Evolutionary conservation across 1,140 invertebrate genomes (phyloP), one percentile per base, ranked within the genome.

Genomic region (Drosophila seguyi): DNA sequence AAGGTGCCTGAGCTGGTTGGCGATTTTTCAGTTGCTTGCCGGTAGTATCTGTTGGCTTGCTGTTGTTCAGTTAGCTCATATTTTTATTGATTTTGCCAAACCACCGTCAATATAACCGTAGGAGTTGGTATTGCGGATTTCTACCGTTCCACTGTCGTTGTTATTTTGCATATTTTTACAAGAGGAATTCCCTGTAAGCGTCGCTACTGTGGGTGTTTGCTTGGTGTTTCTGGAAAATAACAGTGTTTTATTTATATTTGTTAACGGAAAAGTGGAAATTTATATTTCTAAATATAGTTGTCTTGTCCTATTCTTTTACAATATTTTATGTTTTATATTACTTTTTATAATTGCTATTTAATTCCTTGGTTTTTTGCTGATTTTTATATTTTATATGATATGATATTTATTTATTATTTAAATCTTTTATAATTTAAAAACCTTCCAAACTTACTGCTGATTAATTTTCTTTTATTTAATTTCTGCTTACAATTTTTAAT

Each of bases 81-180:
- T n/a, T 45, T 45, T 11, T 59, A 45, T 65, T 65, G 62, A 60
- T 65, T 44, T 80, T 58, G 36, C 53, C 67, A 39, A 61, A 57
- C 50, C 60, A 63, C 55, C 80, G 71, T 80, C 72, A 75, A 73
- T 50, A 73, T 68, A 74, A 52, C 61, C 61, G 61, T 75, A 62
- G 55, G 34, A 61, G 52, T 61, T 44, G 27, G 31, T 31, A 42
- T 56, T 56, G 20, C 53, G 53, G 53, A 56, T 41, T 56, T 41
- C 34, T 56, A 25, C 34, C 34, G 53, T 38, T 25, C 34, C 22
- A 8, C 5, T 11, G 22, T 56, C 2, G 6, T 7, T 56, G 6
- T 25, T 38, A 6, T 36, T 56, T 56, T 41, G 22, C 31, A 56
- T 56, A 56, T 56, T 42, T 36, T 27, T 61, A 61, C 57, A 52